Conservation (phyloP, 1,140 invertebrate species). For the Geopemphigus sp. region DNA sequence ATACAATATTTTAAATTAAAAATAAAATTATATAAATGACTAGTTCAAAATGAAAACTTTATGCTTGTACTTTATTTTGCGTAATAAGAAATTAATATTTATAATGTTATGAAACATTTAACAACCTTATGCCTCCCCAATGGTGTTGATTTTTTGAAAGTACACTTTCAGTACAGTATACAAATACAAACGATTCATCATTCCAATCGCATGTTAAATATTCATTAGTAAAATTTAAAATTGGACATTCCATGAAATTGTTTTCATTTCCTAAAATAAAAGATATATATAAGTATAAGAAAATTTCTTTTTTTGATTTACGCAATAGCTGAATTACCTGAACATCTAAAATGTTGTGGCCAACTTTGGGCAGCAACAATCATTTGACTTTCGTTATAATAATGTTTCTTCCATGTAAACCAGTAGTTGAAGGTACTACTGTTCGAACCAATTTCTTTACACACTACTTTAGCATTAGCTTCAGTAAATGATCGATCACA, state of each 20-base stretch:
- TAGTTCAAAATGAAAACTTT: no score
- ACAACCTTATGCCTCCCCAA: conserved; percentile 85
- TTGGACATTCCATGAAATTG: conserved; percentile 80
- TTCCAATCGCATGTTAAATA: conserved; percentile 67
- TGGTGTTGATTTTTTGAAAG: conserved; percentile 70
- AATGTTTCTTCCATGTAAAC: conserved; percentile 48
- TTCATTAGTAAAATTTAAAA: conserved; percentile 40
- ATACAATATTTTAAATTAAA: conserved; percentile 27
- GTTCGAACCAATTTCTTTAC: conserved; percentile 87
- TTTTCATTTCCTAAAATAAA: conserved; percentile 73
- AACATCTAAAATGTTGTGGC: conserved; percentile 84
- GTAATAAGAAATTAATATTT: no score
- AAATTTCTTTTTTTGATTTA: neutral
- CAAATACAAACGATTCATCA: conserved; percentile 87
- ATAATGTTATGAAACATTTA: no score
- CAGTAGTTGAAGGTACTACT: conserved; percentile 58
- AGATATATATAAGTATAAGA: neutral
- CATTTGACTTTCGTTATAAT: conserved; percentile 43
- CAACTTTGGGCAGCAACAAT: conserved; percentile 84
- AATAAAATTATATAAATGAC: no score
- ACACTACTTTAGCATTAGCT: conserved; percentile 91
- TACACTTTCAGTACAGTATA: conserved; percentile 83
- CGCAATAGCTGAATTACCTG: conserved; percentile 57
- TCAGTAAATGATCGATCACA: conserved; percentile 94
- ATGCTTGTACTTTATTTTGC: no score